Evolutionary conservation across 2,797 vertebrate genomes (phyloP).

Genomic region (Gobio occitaniae): DNA sequence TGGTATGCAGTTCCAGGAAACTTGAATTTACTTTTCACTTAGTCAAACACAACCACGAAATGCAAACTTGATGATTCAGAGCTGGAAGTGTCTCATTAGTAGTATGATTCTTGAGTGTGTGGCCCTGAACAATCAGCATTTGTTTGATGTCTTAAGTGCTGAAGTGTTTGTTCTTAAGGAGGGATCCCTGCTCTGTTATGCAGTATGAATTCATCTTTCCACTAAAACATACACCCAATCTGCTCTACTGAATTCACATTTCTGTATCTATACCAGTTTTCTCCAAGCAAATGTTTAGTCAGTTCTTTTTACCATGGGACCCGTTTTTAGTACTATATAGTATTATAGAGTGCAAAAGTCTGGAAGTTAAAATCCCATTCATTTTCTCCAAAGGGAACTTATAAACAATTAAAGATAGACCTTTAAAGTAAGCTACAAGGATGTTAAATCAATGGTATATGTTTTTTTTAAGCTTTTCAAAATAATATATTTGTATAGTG

Average conservation of each 20-base stretch:
- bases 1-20: background rate
- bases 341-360: too few relatives aligned
- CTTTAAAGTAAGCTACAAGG: too few relatives aligned
- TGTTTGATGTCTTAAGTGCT: constrained; percentile 69
- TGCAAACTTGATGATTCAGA: background rate
- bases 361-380: too few relatives aligned
- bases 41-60: background rate
- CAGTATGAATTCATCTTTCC: constrained; percentile 10
- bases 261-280: background rate
- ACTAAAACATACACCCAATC: background rate
- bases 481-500: too few relatives aligned
- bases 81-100: background rate
- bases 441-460: background rate
- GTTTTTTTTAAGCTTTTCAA: too few relatives aligned
- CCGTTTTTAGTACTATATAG: too few relatives aligned
- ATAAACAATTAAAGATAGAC: too few relatives aligned
- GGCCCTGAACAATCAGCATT: background rate
- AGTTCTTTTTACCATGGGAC: background rate
- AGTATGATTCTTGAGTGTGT: background rate
- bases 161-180: constrained; percentile 77
- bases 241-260: background rate
- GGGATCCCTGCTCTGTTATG: constrained; percentile 54
- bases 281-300: background rate
- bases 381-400: too few relatives aligned
- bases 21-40: background rate